Base-by-base conservation (phyloP, 2,797 vertebrate genomes). In the Melopsittacus undulatus region DNA sequence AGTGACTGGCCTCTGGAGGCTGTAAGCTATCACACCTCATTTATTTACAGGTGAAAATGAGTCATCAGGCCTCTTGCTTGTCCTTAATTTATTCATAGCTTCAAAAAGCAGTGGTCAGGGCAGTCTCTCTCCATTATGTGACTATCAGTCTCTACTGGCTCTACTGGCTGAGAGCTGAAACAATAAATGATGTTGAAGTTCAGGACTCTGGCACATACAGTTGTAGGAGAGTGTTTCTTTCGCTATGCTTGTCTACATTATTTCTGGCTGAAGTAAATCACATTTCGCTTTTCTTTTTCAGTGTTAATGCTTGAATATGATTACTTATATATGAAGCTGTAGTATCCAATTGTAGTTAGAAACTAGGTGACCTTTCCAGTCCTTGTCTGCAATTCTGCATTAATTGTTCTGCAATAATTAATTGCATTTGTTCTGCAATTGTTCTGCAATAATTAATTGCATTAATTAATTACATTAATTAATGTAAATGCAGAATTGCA, bases 11-110 rank as follows among this genome's bases (percentile, higher is more conserved):
- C 67, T 95, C 70, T 74, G 0, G 2, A 88, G 63, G 74, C 91
- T 82, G 70, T 43, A 38, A 90, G 40, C 77, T 90, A 82, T 96
- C 94, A 94, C 46, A 79, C 56, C 68, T 83, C 5, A 79, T 94
- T 88, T 88, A 92, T 88, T 94, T 88, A 91, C 70, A 87, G 90
- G 87, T 95, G 59, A 87, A 94, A 94, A 92, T 21, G 42, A 96
- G 70, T 84, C 74, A 77, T 83, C 40, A 46, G 74, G 36, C 82
- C 63, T 90, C 87, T 76, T 90, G 11, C 89, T 82, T 87, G 87
- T 92, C 63, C 74, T 94, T 42, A 40, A 40, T 92, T 90, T 94
- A 82, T 95, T 94, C 77, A 23, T 42, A 43, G 64, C 74, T 77
- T 88, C 63, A 82, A 56, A 95, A 89, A 73, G 22, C 34, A 64